A percentile compares a stretch with the other conserved stretches of the same genome.
phyloP scores from a whole-genome alignment of 2,113 vertebrate genomes.

The Eudyptes chrysolophus region DNA sequence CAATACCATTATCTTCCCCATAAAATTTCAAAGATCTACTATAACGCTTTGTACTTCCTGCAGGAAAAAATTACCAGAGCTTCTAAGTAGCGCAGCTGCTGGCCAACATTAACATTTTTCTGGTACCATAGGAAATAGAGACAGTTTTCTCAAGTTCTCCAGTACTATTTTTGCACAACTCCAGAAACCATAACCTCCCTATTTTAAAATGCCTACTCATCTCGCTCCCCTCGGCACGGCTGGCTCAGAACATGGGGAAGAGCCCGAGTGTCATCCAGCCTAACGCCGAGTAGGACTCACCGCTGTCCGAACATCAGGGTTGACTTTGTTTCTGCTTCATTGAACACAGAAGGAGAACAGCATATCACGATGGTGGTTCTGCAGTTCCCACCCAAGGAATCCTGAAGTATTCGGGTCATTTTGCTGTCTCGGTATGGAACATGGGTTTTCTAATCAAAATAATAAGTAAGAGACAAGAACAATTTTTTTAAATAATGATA shows the following conservation, averaged over 20 bases:
- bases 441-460: constrained; percentile 83
- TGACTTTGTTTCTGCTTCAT: constrained; percentile 92
- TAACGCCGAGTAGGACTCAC: constrained; percentile 43
- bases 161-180: background rate
- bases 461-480: background rate
- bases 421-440: constrained; percentile 96
- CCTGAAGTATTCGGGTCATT: constrained; percentile 95
- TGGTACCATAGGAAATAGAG: background rate
- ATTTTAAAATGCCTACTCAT: background rate
- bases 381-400: constrained; percentile 93
- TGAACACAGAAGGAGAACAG: constrained; percentile 92
- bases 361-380: constrained; percentile 95
- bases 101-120: background rate
- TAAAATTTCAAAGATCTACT: background rate
- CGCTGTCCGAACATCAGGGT: constrained; percentile 95
- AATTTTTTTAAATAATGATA: rapidly evolving
- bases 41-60: background rate
- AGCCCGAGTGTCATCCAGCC: background rate
- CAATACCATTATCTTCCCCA: background rate
- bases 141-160: background rate
- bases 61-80: background rate
- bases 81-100: background rate
- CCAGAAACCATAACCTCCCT: background rate
- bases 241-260: background rate
- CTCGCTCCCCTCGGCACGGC: rapidly evolving